These are phyloP conservation scores for Caenorhabditis sulstoni DNA, from an alignment of 2,888 invertebrate species.

Conservation along the genomic window DNA sequence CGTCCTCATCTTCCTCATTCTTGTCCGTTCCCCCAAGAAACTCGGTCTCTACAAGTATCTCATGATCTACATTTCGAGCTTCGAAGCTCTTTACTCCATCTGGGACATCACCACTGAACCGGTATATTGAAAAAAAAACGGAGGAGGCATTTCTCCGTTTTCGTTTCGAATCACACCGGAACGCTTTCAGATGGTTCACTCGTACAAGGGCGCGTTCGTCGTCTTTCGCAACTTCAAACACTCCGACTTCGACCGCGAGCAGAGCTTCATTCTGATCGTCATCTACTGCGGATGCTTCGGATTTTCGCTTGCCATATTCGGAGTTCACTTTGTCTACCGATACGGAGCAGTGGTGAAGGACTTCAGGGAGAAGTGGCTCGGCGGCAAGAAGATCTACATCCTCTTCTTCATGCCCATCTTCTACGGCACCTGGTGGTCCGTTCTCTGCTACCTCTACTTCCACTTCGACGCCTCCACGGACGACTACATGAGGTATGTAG, in stretches of 20 bases:
- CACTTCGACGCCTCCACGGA: conserved; percentile 35
- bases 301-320: conserved; percentile 43
- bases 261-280: conserved; percentile 31
- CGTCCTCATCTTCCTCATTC: conserved; percentile 33
- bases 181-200: conserved; percentile 36
- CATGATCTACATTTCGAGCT: conserved; percentile 46
- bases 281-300: conserved; percentile 50
- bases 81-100: conserved; percentile 38
- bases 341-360: conserved; percentile 42
- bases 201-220: conserved; percentile 36
- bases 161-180: too few relatives aligned
- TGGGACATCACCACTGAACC: conserved; percentile 39
- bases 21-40: conserved; percentile 32
- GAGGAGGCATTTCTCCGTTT: too few relatives aligned
- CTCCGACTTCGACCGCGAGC: conserved; percentile 33
- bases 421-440: conserved; percentile 40
- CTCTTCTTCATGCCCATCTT: conserved; percentile 45
- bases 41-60: conserved; percentile 40
- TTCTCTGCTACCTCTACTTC: conserved; percentile 44
- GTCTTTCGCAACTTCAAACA: conserved; percentile 35
- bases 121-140: too few relatives aligned
- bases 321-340: conserved; percentile 43
- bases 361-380: conserved; percentile 34
- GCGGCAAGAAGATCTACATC: conserved; percentile 35
- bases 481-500: conserved; percentile 46